Base-by-base conservation (phyloP, 2,113 vertebrate genomes). In the Pandion haliaetus region DNA sequence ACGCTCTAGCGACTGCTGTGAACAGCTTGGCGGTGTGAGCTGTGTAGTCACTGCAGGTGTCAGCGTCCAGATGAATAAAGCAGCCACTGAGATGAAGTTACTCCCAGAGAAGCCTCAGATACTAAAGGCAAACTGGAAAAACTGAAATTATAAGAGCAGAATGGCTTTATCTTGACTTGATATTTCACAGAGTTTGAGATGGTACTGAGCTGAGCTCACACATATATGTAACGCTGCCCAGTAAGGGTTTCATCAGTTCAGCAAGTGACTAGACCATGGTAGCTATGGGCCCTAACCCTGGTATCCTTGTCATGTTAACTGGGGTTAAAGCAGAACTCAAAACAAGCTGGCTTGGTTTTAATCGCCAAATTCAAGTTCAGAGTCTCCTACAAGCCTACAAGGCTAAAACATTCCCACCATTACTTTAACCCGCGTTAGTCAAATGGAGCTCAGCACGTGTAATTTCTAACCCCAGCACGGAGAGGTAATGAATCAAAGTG, bases 181-280 rank as follows among this genome's bases (percentile, higher is more conserved):
- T 29, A 23, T 17, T 74, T 87, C 67, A 50, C 26, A 9, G 24
- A 59, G 20, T 21, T 63, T 55, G 62, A 83, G 49, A 15, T 17
- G 45, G 57, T 20, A 7, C 10, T 8, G 47, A 62, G n/a, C 57
- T 21, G 57, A 71, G n/a, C 38, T 82, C 3, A 0, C 29, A 31
- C 1, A 0, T 7, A 4, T 1, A 25, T 0, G 0, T 49, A 58
- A 52, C 0, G 0, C 45, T 58, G 57, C 54, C 38, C 65, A 65
- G 50, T 23, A 50, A 73, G 12, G 28, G 31, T 26, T 86, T 88
- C 1, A 1, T 23, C 47, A 24, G 62, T n/a, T 77, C 89, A 69
- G 55, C 23, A 55, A 45, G 12, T 55, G 58, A 28, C 52, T 21
- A 28, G 44, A 34, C 18, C 6, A 5, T 24, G 21, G 45, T 73